Evolutionary conservation across 2,888 invertebrate genomes (phyloP).

Genomic region (Aspidapion aeneum): DNA sequence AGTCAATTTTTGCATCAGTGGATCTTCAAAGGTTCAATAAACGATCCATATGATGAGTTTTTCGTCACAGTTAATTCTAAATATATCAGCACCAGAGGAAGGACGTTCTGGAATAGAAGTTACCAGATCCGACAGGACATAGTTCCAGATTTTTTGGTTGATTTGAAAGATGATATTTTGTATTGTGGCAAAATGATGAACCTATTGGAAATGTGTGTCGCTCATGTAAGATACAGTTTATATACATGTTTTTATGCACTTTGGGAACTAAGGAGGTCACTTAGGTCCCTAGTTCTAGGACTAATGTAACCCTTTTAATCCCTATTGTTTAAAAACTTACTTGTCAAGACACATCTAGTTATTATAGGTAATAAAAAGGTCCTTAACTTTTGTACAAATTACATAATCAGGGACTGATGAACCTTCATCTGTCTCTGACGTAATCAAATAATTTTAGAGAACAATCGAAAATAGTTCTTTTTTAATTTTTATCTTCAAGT

Average conservation of each 20-base stretch:
- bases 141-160: conserved; percentile 66
- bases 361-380: no score
- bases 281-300: not conserved
- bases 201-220: conserved; percentile 65
- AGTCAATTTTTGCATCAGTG: conserved; percentile 73
- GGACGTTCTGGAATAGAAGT: conserved; percentile 66
- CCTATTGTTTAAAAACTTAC: no score
- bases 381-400: not conserved
- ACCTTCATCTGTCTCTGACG: no score
- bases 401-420: not conserved
- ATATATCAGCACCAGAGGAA: conserved; percentile 59
- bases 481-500: no score
- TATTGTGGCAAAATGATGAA: conserved; percentile 73
- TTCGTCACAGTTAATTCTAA: conserved; percentile 71
- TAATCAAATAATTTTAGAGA: no score
- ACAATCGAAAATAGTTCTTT: no score
- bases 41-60: conserved; percentile 79
- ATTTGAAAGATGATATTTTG: conserved; percentile 62
- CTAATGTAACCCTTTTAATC: no score
- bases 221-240: conserved; percentile 54
- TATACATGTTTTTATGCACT: no score
- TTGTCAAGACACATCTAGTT: no score
- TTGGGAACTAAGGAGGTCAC: no score
- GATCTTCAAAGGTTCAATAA: conserved; percentile 80
- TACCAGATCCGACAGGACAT: conserved; percentile 53